Base-by-base conservation (phyloP, 2,797 vertebrate species). In the Sebastes melanostomus region DNA sequence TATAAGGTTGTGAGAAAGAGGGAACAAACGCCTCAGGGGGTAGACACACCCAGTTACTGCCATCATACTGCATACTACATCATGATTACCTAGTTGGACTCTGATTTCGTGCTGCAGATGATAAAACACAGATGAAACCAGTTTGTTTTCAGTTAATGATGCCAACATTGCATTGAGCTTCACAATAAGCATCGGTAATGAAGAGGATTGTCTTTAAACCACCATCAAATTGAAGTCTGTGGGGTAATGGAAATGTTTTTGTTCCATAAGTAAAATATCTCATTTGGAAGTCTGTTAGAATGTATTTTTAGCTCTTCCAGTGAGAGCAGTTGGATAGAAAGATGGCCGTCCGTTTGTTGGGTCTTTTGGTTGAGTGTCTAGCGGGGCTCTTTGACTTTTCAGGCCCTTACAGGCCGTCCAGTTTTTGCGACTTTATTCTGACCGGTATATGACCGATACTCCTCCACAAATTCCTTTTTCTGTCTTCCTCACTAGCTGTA, bases 41-140 rank as follows among this genome's bases (percentile, higher is more conserved):
- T 59, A 13, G 80, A 27, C 83, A 79, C 92, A 74, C 90, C 86
- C 72, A 61, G 18, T 68, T 25, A 42, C 70, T 63, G 67, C 54
- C 38, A 42, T 75, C 68, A 74, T 9, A 13, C 38, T 66, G 58
- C 30, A 42, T 42, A 42, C 38, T 42, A 42, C 62, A 18, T 42
- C 52, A 54, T 20, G 22, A 66, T 72, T 46, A 79, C 55, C 30
- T 42, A 20, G n/a, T 4, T 60, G 42, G 32, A 62, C 65, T 65
- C 58, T 72, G 66, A 75, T 61, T 60, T 16, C 1, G 3, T 60
- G 16, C 24, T 24, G 20, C 22, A 22, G 27, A 32, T 67, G 63
- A 22, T 16, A 12, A 38, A 67, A 59, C 61, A 14, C 2, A 25
- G 36, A 36, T 71, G 22, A 61, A 78, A 77, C 54, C 24, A 20